Conservation (phyloP, 1,140 invertebrate species). For the Drosophila sucinea region DNA sequence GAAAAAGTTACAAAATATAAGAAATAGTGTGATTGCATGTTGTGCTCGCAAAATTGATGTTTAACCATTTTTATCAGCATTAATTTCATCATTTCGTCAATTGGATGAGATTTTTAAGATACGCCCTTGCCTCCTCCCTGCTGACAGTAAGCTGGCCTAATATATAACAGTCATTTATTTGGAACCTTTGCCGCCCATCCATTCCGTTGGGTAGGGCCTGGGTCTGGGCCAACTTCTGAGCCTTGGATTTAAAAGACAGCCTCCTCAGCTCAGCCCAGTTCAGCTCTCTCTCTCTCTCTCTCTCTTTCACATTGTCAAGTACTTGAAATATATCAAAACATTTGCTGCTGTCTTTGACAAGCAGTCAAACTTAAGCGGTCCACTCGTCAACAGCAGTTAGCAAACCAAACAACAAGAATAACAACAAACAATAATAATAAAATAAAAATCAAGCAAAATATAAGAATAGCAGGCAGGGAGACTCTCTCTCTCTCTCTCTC, state of each 20-base stretch:
- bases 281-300: not conserved
- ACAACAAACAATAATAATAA: constrained; percentile 12
- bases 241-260: constrained; percentile 8
- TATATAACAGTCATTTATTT: constrained; percentile 74
- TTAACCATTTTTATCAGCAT: constrained; percentile 10
- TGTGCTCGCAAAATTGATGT: not conserved
- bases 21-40: not conserved
- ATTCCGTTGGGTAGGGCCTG: not conserved
- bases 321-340: constrained; percentile 78
- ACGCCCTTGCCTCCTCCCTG: constrained; percentile 1
- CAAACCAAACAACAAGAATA: constrained; percentile 50
- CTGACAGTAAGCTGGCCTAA: constrained; percentile 52
- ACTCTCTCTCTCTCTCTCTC: not conserved
- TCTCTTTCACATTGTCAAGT: constrained; percentile 64
- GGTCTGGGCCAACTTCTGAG: constrained; percentile 4
- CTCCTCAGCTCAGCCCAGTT: not conserved
- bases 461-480: constrained; percentile 25
- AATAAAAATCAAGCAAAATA: constrained; percentile 31
- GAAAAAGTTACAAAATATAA: not conserved
- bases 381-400: constrained; percentile 59
- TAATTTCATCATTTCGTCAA: constrained; percentile 10
- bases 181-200: constrained; percentile 33
- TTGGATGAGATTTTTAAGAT: constrained; percentile 8
- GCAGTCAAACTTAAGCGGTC: constrained; percentile 74
- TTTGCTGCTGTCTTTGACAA: constrained; percentile 77